Base-by-base conservation (phyloP, 1,140 invertebrate species). In the Belonocnema kinseyi region DNA sequence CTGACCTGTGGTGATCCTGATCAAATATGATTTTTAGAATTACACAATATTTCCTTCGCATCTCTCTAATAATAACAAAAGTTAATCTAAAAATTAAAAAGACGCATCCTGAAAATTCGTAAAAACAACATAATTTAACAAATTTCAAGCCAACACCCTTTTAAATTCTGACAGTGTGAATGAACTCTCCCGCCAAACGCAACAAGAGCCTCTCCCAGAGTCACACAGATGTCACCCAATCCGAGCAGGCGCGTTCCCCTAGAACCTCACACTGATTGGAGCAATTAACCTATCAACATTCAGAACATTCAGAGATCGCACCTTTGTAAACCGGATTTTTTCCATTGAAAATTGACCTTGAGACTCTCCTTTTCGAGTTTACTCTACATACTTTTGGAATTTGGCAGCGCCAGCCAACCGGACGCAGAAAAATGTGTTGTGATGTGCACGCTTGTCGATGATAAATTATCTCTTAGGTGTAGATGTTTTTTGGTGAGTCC, bases 371-470 rank as follows among this genome's bases (percentile, higher is more conserved):
- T 66, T 33, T 66, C 14, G 33, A 33, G 40, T 46, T 46, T 46
- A 46, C 40, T 11, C 40, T 8, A 8, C 40, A 46, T 46, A 46
- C 40, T 46, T 46, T 40, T n/a, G 16, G 61, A 14, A 33, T 61
- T 21, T 46, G 61, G 61, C 61, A 66, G 61, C 61, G 26, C 26
- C 14, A 66, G 61, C 33, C 61, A 82, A 46, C 40, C 40, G 40
- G 40, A 46, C 40, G 40, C 40, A 46, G 40, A 46, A 46, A 77
- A 78, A 82, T 78, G 82, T 82, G 81, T 82, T 82, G 82, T 81
- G 80, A 83, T 82, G 81, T 84, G 76, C 81, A 74, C 73, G 77
- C 80, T 84, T 81, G 84, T 83, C 80, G 85, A 83, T 82, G 79
- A 86, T 85, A 85, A 81, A 78, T 82, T 56, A 58, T 66, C 61